These are phyloP conservation scores for Harpagus bidentatus DNA, from an alignment of 2,113 vertebrate genomes.

Conservation along the genomic window DNA sequence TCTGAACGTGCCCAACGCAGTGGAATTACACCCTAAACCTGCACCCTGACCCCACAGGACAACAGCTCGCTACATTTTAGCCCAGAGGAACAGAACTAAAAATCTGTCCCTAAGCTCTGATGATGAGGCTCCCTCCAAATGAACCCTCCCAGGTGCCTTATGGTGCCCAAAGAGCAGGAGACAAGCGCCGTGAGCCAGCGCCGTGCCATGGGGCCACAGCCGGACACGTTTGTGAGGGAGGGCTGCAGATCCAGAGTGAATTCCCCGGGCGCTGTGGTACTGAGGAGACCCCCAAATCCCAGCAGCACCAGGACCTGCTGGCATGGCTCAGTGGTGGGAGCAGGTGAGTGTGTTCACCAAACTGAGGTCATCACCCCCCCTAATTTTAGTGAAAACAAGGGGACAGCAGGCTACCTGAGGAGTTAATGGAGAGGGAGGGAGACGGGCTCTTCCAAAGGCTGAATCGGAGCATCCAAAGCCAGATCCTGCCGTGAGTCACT, in stretches of 20 bases:
- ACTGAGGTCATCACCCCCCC: fast-evolving
- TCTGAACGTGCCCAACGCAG: fast-evolving
- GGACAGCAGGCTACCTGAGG: fast-evolving
- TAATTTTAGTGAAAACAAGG: background rate
- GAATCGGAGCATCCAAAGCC: background rate
- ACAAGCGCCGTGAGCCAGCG: fast-evolving
- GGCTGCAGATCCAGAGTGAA: background rate
- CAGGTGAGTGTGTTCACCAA: background rate
- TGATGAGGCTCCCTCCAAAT: background rate
- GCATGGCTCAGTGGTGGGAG: fast-evolving
- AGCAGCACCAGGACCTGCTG: background rate
- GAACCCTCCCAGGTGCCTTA: background rate
- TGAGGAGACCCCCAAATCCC: background rate
- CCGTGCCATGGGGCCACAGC: fast-evolving
- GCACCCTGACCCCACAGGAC: fast-evolving
- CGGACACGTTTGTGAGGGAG: fast-evolving
- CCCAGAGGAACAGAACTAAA: background rate
- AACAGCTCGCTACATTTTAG: fast-evolving
- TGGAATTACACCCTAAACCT: fast-evolving
- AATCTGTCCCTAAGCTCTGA: background rate
- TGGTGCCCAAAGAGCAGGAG: background rate
- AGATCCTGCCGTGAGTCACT: background rate
- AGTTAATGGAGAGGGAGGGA: background rate
- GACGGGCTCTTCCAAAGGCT: background rate
- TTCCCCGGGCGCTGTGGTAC: background rate